Evolutionary conservation across 2,113 vertebrate genomes (phyloP).

Genomic region (Python bivittatus): DNA sequence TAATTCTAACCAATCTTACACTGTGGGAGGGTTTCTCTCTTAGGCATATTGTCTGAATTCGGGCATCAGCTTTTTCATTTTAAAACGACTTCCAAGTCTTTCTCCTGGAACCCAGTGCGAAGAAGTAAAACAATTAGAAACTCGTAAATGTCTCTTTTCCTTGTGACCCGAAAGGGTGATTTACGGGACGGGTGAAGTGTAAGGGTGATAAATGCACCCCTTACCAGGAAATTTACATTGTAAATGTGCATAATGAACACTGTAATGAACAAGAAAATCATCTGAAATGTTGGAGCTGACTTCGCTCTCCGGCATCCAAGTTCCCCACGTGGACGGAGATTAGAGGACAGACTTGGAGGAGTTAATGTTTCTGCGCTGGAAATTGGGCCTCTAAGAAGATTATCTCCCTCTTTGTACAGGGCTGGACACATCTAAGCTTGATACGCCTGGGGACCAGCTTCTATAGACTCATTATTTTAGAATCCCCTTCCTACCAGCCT

Average conservation of each 20-base stretch:
- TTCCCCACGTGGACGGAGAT: fast-evolving
- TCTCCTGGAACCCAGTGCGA: neutral
- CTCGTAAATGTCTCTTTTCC: neutral
- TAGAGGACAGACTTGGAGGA: neutral
- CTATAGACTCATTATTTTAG: constrained; percentile 52
- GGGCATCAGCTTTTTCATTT: too few relatives aligned
- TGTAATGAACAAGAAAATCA: fast-evolving
- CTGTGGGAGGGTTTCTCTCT: too few relatives aligned
- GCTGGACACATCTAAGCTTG: constrained; percentile 28
- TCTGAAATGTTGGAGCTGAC: neutral
- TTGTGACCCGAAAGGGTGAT: neutral
- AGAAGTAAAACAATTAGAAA: neutral
- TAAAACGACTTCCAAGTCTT: neutral
- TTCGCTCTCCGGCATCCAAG: neutral
- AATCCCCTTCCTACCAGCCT: constrained; percentile 39
- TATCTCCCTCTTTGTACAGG: constrained; percentile 58
- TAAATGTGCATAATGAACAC: constrained; percentile 5
- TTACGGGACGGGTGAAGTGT: neutral
- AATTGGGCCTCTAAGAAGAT: constrained; percentile 66
- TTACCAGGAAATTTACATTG: constrained; percentile 2
- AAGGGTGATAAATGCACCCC: neutral
- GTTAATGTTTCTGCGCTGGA: constrained; percentile 57
- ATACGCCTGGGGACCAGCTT: constrained; percentile 17
- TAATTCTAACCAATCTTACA: too few relatives aligned
- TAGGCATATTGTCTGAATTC: too few relatives aligned